Percentiles rank a stretch among this genome's conserved stretches.
Evolutionary conservation across 2,113 vertebrate species (phyloP).

Genomic region (Stercorarius parasiticus): DNA sequence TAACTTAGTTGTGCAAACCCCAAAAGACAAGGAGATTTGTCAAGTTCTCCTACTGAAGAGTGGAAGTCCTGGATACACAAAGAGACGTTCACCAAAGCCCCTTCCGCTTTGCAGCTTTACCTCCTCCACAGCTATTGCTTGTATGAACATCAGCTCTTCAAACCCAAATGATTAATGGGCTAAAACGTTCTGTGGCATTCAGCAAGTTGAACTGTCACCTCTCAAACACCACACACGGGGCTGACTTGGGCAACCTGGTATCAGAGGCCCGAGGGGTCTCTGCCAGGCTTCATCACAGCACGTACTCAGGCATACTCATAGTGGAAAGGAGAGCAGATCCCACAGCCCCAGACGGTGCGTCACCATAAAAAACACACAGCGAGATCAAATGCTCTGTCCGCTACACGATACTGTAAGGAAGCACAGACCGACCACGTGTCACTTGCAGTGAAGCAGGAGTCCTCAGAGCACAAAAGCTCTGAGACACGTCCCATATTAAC

Average conservation of each 20-base stretch:
- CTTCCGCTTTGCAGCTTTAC: background rate
- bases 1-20: background rate
- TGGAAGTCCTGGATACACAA: background rate
- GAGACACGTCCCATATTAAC: background rate
- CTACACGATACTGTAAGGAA: background rate
- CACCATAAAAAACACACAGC: background rate
- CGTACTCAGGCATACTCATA: background rate
- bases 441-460: background rate
- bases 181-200: background rate
- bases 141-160: background rate
- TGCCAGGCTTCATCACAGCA: background rate
- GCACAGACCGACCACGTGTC: rapidly evolving
- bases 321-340: background rate
- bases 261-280: background rate
- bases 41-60: background rate
- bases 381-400: background rate
- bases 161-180: background rate
- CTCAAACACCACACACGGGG: background rate
- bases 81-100: background rate
- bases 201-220: background rate
- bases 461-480: background rate
- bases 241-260: background rate
- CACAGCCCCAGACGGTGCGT: background rate
- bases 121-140: background rate
- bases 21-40: background rate